These are phyloP conservation scores for Nasonia vitripennis DNA, from an alignment of 1,140 invertebrate genomes.

Conservation along the genomic window DNA sequence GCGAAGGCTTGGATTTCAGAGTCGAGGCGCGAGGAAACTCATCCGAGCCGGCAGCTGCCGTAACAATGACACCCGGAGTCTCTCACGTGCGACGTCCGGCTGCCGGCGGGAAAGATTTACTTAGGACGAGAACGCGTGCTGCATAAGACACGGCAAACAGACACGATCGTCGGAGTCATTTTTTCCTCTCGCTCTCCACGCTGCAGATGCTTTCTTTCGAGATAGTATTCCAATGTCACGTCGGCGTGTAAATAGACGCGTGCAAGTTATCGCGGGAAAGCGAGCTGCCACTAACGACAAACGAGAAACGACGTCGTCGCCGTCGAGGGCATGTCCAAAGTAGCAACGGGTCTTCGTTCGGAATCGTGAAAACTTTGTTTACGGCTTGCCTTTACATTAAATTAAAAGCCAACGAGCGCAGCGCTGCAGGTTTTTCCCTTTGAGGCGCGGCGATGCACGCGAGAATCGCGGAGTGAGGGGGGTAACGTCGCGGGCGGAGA, in stretches of 20 bases:
- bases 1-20: neutral
- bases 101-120: conserved; percentile 26
- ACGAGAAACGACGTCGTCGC: neutral
- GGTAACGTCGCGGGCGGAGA: neutral
- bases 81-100: neutral
- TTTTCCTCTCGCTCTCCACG: neutral
- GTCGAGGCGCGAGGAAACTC: neutral
- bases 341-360: neutral
- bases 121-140: conserved; percentile 42
- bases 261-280: neutral
- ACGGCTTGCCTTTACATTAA: conserved; percentile 43
- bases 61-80: neutral
- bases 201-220: neutral
- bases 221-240: neutral
- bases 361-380: conserved; percentile 51
- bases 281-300: neutral
- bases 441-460: conserved; percentile 25
- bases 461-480: conserved; percentile 25
- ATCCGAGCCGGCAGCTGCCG: conserved; percentile 21
- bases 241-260: no score
- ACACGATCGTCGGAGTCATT: conserved; percentile 35
- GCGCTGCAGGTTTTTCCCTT: conserved; percentile 16
- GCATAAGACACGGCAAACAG: conserved; percentile 43
- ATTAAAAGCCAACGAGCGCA: conserved; percentile 13
- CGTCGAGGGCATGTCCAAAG: neutral